These are phyloP conservation scores for Microplitis mediator DNA, from an alignment of 1,140 invertebrate species.

Conservation along the genomic window DNA sequence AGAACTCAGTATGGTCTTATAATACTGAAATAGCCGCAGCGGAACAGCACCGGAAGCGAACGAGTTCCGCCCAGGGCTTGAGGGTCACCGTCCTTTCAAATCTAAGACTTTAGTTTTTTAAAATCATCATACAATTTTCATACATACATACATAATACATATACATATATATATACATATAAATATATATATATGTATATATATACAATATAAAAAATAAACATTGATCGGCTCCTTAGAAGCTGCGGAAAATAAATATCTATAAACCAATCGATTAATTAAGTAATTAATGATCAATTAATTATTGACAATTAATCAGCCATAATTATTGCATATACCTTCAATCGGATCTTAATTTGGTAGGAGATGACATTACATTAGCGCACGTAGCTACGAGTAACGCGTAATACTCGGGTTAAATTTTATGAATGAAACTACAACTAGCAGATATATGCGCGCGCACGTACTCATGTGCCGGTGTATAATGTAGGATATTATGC, in stretches of 20 bases:
- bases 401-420: slow-evolving; percentile 42
- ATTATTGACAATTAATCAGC: too few relatives aligned
- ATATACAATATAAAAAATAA: too few relatives aligned
- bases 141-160: too few relatives aligned
- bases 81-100: slow-evolving; percentile 56
- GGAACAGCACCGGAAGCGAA: slow-evolving; percentile 59
- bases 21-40: slow-evolving; percentile 55
- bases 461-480: slow-evolving; percentile 35
- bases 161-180: too few relatives aligned
- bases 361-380: too few relatives aligned
- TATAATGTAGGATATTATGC: neutral
- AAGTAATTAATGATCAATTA: too few relatives aligned
- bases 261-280: too few relatives aligned
- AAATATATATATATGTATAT: too few relatives aligned
- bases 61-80: slow-evolving; percentile 56
- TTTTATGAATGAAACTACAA: slow-evolving; percentile 61
- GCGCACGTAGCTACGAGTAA: neutral
- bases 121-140: neutral
- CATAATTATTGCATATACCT: too few relatives aligned
- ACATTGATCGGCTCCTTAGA: too few relatives aligned
- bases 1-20: slow-evolving; percentile 23
- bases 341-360: too few relatives aligned
- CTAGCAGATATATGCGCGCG: slow-evolving; percentile 25
- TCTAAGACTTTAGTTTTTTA: slow-evolving; percentile 3
- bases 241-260: too few relatives aligned